Evolutionary conservation across 2,113 vertebrate species (phyloP).

Genomic region (Felis chaus): DNA sequence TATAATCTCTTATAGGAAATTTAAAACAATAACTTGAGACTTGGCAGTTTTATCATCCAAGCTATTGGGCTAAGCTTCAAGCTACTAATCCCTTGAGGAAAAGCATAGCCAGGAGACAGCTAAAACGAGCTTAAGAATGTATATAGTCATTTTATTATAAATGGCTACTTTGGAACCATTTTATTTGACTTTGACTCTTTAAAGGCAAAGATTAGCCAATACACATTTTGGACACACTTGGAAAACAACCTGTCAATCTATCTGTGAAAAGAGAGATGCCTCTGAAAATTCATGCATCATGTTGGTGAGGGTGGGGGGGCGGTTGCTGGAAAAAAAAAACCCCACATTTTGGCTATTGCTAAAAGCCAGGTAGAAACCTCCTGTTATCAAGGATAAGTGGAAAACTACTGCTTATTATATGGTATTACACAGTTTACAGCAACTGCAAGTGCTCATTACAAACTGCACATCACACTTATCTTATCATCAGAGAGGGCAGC

Average conservation of each 20-base stretch:
- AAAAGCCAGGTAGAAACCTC: slow-evolving; percentile 60
- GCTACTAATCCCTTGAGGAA: slow-evolving; percentile 61
- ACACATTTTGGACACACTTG: slow-evolving; percentile 50
- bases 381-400: slow-evolving; percentile 57
- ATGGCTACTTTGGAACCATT: slow-evolving; percentile 43
- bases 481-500: background rate
- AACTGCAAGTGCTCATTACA: slow-evolving; percentile 59
- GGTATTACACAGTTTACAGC: slow-evolving; percentile 46
- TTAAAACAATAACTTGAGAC: slow-evolving; percentile 71
- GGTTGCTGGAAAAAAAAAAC: background rate
- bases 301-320: background rate
- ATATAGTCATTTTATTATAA: slow-evolving; percentile 57
- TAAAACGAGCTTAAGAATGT: slow-evolving; percentile 31
- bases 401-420: slow-evolving; percentile 61
- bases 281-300: slow-evolving; percentile 54
- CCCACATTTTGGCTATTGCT: slow-evolving; percentile 27
- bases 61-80: slow-evolving; percentile 63
- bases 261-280: slow-evolving; percentile 18
- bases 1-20: slow-evolving; percentile 59
- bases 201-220: slow-evolving; percentile 64
- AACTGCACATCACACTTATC: background rate
- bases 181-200: slow-evolving; percentile 66
- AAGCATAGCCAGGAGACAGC: slow-evolving; percentile 51
- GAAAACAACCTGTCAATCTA: slow-evolving; percentile 56
- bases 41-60: slow-evolving; percentile 69